Base-by-base conservation (phyloP, 2,797 vertebrate genomes). In the Sparus aurata region DNA sequence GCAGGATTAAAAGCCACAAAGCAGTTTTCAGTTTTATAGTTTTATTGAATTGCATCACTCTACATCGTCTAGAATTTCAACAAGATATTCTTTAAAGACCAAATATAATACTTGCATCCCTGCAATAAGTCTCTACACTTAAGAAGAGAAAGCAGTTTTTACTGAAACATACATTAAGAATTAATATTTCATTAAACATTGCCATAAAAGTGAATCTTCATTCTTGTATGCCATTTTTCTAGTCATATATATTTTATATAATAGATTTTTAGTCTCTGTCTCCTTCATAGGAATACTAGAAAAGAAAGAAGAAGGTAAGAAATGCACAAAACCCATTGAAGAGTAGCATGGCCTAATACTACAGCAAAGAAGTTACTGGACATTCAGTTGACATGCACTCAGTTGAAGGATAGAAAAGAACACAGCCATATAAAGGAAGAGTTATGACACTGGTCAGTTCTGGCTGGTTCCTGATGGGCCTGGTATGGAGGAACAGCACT, bases 1-100 rank as follows among this genome's bases (percentile, higher is more conserved):
- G 2, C 43, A 52, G 50, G 9, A 63, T 67, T 53, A n/a, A 77
- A 70, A 82, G 2, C 43, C 69, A 79, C 50, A 59, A 67, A 65
- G 27, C 49, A 55, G 1, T 50, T 81, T 80, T 77, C 41, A 86
- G 66, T 93, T 95, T 94, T 79, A 83, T 88, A 77, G 69, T 93
- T 96, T 95, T 95, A 95, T 95, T 94, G 88, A 94, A 92, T 94
- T 93, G 91, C 93, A 94, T 94, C 91, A 95, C 95, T 96, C 94
- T 95, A 97, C 95, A 96, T 95, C 75, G 86, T 94, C 95, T 96
- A 95, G 95, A 95, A 96, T 96, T 95, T 95, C 92, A 95, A 95
- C 94, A 95, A 92, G 92, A 94, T 95, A 91, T 91, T 91, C 77
- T 92, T 93, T 84, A 92, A 93, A 95, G 94, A 96, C 95, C 91